Evolutionary conservation across 2,888 invertebrate genomes (phyloP).

Genomic region (Allolobophora icterica): DNA sequence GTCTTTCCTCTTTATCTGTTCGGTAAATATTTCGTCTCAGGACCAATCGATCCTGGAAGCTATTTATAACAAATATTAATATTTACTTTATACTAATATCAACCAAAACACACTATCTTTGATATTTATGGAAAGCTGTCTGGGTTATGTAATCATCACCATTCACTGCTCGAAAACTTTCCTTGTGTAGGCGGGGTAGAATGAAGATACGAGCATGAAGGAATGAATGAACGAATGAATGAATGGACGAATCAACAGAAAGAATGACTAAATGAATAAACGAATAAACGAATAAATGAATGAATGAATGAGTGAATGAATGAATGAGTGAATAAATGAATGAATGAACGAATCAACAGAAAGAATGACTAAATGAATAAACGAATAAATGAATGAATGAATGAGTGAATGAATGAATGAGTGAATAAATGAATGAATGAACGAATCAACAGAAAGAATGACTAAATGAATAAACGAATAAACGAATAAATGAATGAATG

Average conservation of each 20-base stretch:
- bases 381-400: no score
- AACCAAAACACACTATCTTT: not conserved
- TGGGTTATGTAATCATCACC: not conserved
- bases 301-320: not conserved
- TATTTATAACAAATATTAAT: not conserved
- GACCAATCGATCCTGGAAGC: not conserved
- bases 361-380: no score
- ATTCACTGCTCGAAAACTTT: no score
- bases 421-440: not conserved
- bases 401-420: not conserved
- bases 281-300: no score
- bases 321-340: not conserved
- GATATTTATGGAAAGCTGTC: not conserved
- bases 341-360: no score
- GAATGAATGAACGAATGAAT: not conserved
- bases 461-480: no score
- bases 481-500: no score
- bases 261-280: no score
- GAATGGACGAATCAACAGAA: no score
- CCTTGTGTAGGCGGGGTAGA: not conserved
- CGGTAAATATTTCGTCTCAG: not conserved
- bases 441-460: no score
- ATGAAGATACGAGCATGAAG: not conserved
- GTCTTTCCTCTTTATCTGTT: slow-evolving; percentile 7
- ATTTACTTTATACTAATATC: not conserved